phyloP scores from a whole-genome alignment of 1,140 invertebrate genomes.

The Drosophila mojavensis region DNA sequence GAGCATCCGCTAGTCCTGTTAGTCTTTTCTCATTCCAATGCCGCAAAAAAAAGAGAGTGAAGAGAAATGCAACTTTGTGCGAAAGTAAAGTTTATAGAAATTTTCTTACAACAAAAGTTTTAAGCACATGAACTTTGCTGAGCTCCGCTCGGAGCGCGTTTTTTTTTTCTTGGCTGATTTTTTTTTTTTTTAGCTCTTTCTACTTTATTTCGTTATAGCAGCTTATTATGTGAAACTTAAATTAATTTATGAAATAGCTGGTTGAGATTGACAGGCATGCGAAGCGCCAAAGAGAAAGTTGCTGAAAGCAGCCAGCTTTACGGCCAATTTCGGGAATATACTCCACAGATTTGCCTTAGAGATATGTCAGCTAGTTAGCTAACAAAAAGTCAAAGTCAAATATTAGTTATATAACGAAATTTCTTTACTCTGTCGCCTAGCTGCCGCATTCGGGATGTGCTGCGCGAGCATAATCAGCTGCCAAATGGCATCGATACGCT shows the following conservation, averaged over 20 bases:
- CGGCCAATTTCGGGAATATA: background rate
- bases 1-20: slow-evolving; percentile 14
- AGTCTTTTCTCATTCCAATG: slow-evolving; percentile 13
- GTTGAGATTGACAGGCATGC: slow-evolving; percentile 56
- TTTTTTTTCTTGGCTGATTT: slow-evolving; percentile 3
- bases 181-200: background rate
- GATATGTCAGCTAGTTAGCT: background rate
- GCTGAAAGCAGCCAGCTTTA: background rate
- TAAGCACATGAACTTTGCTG: slow-evolving; percentile 73
- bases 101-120: slow-evolving; percentile 71
- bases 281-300: slow-evolving; percentile 12
- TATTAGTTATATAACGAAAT: slow-evolving; percentile 2
- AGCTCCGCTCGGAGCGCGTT: slow-evolving; percentile 3
- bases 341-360: background rate
- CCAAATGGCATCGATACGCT: slow-evolving; percentile 89
- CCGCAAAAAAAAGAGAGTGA: slow-evolving; percentile 12
- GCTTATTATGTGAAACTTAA: slow-evolving; percentile 75
- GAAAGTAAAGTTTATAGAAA: slow-evolving; percentile 61
- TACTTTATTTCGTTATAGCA: slow-evolving; percentile 36
- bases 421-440: slow-evolving; percentile 71
- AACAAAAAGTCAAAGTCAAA: background rate
- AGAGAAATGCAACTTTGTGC: slow-evolving; percentile 48
- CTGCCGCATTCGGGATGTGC: slow-evolving; percentile 87
- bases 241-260: slow-evolving; percentile 75
- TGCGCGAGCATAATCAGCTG: slow-evolving; percentile 88